phyloP scores from a whole-genome alignment of 2,888 invertebrate genomes.

The Oscheius onirici region DNA sequence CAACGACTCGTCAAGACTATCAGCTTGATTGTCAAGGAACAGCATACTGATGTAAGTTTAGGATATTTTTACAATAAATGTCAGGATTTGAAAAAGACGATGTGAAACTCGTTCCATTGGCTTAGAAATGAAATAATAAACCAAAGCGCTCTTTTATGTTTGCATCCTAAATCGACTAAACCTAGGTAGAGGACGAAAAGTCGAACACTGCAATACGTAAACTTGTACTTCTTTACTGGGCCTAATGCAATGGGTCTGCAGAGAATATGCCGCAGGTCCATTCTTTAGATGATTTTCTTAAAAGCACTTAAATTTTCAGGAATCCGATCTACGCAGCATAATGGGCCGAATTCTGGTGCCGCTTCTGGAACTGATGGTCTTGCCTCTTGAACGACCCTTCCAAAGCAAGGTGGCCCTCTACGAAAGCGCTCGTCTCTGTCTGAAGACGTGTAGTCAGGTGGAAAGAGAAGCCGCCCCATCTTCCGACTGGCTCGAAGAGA shows the following conservation, averaged over 20 bases:
- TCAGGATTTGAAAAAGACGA: too few relatives aligned
- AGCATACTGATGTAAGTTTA: constrained; percentile 14
- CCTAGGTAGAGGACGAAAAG: too few relatives aligned
- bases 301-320: constrained; percentile 41
- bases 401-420: constrained; percentile 50
- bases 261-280: too few relatives aligned
- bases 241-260: too few relatives aligned
- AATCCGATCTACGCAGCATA: constrained; percentile 35
- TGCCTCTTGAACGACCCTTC: constrained; percentile 45
- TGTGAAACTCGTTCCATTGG: too few relatives aligned
- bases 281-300: too few relatives aligned
- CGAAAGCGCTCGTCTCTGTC: constrained; percentile 41
- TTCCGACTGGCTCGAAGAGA: constrained; percentile 15
- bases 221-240: too few relatives aligned
- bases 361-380: constrained; percentile 49
- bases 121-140: too few relatives aligned
- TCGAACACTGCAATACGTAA: too few relatives aligned
- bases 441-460: constrained; percentile 29
- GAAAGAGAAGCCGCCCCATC: neutral
- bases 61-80: neutral
- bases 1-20: constrained; percentile 25
- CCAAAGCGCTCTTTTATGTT: too few relatives aligned
- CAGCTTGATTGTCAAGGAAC: constrained; percentile 14
- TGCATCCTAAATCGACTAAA: too few relatives aligned
- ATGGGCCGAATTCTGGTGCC: constrained; percentile 47